Evolutionary conservation across 2,113 vertebrate genomes (phyloP), one percentile per base, ranked within the genome.

Genomic region (Edolisoma coerulescens): DNA sequence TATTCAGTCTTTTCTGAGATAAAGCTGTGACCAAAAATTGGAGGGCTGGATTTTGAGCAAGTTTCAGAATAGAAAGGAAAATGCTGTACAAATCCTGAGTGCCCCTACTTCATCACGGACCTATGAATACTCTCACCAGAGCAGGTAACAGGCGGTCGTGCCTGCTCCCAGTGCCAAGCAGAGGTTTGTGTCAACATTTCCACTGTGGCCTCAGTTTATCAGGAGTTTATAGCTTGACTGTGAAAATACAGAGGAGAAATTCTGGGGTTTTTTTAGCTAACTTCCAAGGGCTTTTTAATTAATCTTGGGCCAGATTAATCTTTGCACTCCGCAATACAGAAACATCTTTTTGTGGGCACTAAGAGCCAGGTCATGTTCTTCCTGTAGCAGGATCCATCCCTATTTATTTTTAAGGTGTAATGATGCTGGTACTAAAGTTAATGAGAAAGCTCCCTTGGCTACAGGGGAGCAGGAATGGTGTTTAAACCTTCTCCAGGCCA

Each of bases 1-100:
- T 96, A 57, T 94, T 96, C 70, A 96, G 88, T 90, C 89, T 97
- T 96, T 95, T 91, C 73, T 87, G 76, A 86, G 78, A 95, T 95
- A 97, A 95, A 97, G 96, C 96, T 97, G 86, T 70, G 95, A 96
- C 87, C 69, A 96, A 96, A 97, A 98, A 93, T 96, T 91, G 83
- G 84, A 96, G 95, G 92, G 57, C 82, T 88, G 79, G 93, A 87
- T 91, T 96, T 96, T 77, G 44, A 91, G 76, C 87, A 52, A 96
- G 88, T 84, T 83, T 95, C 79, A 92, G 65, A 85, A 89, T 63
- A 94, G 85, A 92, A 95, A 95, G 91, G 87, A 89, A 96, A 95
- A 94, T 65, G 71, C 64, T 75, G 60, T 90, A 71, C 88, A 94
- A 95, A 94, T 95, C 92, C 88, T 70, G 89, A 96, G 88, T 77